These are phyloP conservation scores for Plecotus auritus DNA, from an alignment of 2,113 vertebrate species.

Conservation along the genomic window DNA sequence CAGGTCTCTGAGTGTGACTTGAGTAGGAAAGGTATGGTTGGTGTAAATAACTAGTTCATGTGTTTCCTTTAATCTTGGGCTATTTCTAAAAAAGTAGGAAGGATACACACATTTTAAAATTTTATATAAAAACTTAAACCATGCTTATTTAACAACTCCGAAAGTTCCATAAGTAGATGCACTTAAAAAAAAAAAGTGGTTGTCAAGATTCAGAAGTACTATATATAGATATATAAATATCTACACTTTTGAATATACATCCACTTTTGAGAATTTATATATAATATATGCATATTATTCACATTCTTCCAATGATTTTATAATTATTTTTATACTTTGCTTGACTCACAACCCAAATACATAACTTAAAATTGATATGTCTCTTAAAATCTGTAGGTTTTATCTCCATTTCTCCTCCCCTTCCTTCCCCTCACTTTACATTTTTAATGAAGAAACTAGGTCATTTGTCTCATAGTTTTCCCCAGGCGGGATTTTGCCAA, in stretches of 20 bases:
- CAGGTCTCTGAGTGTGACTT: neutral
- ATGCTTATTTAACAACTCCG: neutral
- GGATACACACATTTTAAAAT: neutral
- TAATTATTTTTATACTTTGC: neutral
- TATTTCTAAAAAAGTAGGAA: conserved; percentile 23
- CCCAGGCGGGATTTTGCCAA: neutral
- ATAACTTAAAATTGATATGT: neutral
- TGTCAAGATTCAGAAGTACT: neutral
- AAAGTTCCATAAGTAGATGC: neutral
- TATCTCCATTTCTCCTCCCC: neutral
- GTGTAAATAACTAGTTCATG: neutral
- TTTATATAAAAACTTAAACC: neutral
- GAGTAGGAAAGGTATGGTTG: neutral
- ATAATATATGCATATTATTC: neutral
- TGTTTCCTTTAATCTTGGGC: neutral
- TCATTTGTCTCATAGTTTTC: neutral
- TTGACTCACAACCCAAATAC: neutral
- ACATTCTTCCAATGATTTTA: neutral
- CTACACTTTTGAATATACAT: neutral
- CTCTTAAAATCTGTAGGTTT: neutral
- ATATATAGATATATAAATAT: neutral
- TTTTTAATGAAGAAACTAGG: neutral
- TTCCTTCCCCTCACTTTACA: neutral
- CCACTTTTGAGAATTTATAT: neutral
- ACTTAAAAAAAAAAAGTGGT: neutral